phyloP scores from a whole-genome alignment of 2,113 vertebrate species.

The Amazona guildingii region DNA sequence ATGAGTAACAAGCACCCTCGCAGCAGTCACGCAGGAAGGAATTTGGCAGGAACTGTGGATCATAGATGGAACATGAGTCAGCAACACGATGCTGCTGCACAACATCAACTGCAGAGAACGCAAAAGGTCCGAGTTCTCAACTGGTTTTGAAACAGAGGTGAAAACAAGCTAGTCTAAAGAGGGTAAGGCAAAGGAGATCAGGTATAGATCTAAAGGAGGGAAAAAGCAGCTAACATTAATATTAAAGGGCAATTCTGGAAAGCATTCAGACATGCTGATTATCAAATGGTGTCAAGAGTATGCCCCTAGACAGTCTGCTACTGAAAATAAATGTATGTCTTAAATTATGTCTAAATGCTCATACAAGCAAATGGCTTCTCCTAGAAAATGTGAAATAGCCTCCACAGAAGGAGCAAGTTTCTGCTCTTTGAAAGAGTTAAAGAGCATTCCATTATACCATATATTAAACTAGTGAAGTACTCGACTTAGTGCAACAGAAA shows the following conservation, averaged over 20 bases:
- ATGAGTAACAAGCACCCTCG: background rate
- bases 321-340: background rate
- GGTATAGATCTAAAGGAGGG: background rate
- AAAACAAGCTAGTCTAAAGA: background rate
- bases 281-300: background rate
- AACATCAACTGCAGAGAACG: background rate
- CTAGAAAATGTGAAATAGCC: background rate
- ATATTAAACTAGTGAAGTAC: background rate
- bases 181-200: background rate
- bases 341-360: background rate
- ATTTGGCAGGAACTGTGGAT: background rate
- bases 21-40: background rate
- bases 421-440: background rate
- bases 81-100: background rate
- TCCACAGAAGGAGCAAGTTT: background rate
- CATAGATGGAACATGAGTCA: fast-evolving
- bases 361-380: background rate
- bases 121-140: background rate
- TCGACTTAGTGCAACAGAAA: background rate
- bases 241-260: background rate
- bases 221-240: background rate
- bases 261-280: background rate
- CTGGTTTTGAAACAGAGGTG: background rate
- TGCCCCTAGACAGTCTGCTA: background rate
- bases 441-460: background rate